phyloP scores from a whole-genome alignment of 1,140 invertebrate genomes.

The Pollicipes pollicipes region DNA sequence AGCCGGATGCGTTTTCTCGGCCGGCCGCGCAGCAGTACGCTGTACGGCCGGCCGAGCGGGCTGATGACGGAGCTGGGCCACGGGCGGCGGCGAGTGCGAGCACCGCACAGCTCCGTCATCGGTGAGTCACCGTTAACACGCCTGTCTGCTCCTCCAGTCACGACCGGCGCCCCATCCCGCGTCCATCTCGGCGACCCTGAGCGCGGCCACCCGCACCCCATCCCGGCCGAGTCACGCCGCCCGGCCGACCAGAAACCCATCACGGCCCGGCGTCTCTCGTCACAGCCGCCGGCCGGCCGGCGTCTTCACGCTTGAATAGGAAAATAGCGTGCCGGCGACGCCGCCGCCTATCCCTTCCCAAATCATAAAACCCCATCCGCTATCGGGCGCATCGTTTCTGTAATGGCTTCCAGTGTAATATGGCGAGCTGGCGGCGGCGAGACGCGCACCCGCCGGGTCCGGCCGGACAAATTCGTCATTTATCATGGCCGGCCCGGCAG shows the following conservation, averaged over 20 bases:
- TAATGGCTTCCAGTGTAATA: neutral
- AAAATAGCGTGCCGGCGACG: neutral
- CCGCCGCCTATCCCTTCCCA: neutral
- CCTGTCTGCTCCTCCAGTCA: too few relatives aligned
- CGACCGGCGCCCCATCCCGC: neutral
- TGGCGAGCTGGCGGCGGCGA: neutral
- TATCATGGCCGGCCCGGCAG: neutral
- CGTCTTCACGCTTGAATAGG: neutral
- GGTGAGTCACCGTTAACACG: too few relatives aligned
- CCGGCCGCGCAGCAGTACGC: too few relatives aligned
- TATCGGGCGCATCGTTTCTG: neutral
- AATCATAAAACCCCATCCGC: neutral
- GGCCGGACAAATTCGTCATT: neutral
- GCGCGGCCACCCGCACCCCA: too few relatives aligned
- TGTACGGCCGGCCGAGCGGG: too few relatives aligned
- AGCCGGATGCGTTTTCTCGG: too few relatives aligned
- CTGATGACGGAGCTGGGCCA: too few relatives aligned
- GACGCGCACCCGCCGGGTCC: neutral
- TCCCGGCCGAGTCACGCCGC: neutral
- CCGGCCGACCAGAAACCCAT: neutral
- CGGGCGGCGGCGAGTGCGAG: too few relatives aligned
- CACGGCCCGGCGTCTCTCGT: neutral
- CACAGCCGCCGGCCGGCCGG: too few relatives aligned
- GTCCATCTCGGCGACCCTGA: neutral
- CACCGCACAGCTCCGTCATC: too few relatives aligned